Evolutionary conservation across 2,888 invertebrate species (phyloP).

Genomic region (Hetaerina titia): DNA sequence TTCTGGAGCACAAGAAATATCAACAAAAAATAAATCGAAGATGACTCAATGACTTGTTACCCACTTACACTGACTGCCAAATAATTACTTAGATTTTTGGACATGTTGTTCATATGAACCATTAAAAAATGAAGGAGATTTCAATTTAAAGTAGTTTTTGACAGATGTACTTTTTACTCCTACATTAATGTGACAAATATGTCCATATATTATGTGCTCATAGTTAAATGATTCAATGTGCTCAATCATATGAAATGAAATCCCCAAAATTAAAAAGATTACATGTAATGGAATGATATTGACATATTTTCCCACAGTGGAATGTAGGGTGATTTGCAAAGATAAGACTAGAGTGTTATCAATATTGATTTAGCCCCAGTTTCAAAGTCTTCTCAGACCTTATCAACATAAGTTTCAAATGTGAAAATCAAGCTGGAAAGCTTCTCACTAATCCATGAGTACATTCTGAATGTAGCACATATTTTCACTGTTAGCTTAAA

Average conservation of each 20-base stretch:
- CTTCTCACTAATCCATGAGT: constrained; percentile 28
- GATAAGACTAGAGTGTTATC: constrained; percentile 25
- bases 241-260: neutral
- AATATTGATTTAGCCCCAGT: neutral
- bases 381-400: neutral
- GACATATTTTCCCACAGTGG: neutral
- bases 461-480: neutral
- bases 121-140: no score
- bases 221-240: neutral
- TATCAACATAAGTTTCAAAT: constrained; percentile 23
- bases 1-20: no score
- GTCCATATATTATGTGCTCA: neutral
- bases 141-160: no score
- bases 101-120: no score
- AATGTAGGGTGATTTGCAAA: neutral
- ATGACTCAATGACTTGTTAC: neutral
- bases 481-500: neutral
- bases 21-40: no score
- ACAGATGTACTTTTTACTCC: no score
- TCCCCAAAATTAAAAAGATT: neutral
- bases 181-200: no score
- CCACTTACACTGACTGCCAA: neutral
- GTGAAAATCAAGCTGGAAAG: constrained; percentile 19
- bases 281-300: constrained; percentile 2
- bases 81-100: neutral